Evolutionary conservation across 1,140 invertebrate species (phyloP), one percentile per base, ranked within the genome.

Genomic region (Trachymyrmex cornetzi): DNA sequence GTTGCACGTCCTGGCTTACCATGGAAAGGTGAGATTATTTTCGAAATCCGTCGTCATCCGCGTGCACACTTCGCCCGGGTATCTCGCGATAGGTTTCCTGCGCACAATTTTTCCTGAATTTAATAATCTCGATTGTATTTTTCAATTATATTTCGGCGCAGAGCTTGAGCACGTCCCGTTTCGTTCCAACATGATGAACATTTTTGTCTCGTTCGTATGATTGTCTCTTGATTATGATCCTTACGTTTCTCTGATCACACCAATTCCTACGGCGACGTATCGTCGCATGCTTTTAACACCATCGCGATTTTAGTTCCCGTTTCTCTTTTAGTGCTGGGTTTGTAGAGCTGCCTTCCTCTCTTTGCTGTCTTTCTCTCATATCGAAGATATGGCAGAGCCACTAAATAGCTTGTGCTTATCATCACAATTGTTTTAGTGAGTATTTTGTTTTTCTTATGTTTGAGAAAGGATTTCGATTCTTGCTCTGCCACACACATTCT

Each of bases 151-250:
- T 77, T 16, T 30, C 16, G 6, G 2, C 38, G 24, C 6, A 24
- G 14, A 14, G 22, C 30, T 48, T 38, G 22, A 24, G 3, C 0
- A 86, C 66, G 19, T 77, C 87, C 50, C 2, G 7, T 53, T 79
- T 79, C 16, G 14, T 7, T 11, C 16, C 34, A 9, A 77, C 16
- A 72, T 93, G 92, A 93, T 93, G 92, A 93, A 11, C 72, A 87
- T 1, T 19, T 48, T 34, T 71, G 92, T 93, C 92, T 93, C 92
- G 92, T 93, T 93, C 92, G 92, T 93, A 92, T 93, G 92, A 93
- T 88, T 44, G 71, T 84, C 77, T 67, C 59, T 90, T 92, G 92
- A 92, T 93, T 92, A 82, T 57, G 79, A 86, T 69, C 34, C 57
- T 85, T 63, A 75, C 64, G 71, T 64, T 19, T 27, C n/a, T 75